Evolutionary conservation across 2,797 vertebrate species (phyloP), one percentile per base, ranked within the genome.

Genomic region (Sebastes reedi): DNA sequence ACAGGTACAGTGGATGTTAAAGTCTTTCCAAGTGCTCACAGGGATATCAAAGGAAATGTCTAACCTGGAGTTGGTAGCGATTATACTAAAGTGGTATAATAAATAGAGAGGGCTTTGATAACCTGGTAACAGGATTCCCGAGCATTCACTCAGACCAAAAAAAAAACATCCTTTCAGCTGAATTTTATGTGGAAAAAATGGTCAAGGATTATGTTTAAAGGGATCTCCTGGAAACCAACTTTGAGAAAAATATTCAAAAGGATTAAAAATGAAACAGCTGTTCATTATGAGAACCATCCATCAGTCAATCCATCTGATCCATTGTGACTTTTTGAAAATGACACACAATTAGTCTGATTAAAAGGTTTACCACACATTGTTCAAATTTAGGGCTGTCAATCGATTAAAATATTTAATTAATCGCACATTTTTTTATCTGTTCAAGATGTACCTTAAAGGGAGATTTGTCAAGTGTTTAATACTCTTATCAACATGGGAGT

Each of bases 1-100:
- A 22, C 97, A 99, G 98, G 99, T 99, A 90, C 10, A 8, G 69
- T 70, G 60, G 14, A 50, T 29, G 24, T 20, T 8, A 29, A 25
- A 2, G 3, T 69, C 27, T 61, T 27, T 79, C 12, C 6, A 8
- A 32, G 25, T 39, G 16, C 24, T 69, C 18, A 12, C 22, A 20
- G 30, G 50, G 25, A 24, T 60, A 11, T 70, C 16, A 9, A 59
- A 62, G 50, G 55, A 75, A 11, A 30, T 11, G 6, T 16, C 64
- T 39, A 36, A 32, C 22, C 56, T 62, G 20, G 30, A 42, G 22
- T 55, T 30, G 9, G 67, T 32, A 3, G 20, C 0, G 11, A 50
- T 75, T 46, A 24, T 30, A 1, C 27, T 52, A 8, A 55, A 56
- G 34, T 6, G n/a, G 16, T 67, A 20, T 59, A 20, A 50, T 50